Evolutionary conservation across 1,140 invertebrate species (phyloP).

Genomic region (Trinorchestia longiramus): DNA sequence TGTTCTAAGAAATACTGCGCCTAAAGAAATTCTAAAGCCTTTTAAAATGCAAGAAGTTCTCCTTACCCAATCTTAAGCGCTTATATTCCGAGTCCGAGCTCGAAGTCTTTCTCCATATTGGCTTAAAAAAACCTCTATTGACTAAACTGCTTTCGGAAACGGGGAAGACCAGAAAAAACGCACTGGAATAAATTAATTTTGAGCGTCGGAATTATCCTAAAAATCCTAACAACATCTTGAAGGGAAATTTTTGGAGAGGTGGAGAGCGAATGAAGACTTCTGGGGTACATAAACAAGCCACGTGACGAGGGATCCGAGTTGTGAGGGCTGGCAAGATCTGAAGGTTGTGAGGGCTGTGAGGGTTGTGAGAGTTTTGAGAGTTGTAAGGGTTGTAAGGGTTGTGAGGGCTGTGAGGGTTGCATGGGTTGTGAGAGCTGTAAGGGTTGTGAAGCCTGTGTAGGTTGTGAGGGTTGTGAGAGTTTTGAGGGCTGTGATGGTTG

Average conservation of each 20-base stretch:
- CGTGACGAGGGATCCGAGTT: not conserved
- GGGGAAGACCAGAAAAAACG: not conserved
- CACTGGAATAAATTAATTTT: conserved; percentile 32
- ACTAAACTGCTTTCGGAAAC: conserved; percentile 37
- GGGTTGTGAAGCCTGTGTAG: not conserved
- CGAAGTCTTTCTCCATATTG: conserved; percentile 16
- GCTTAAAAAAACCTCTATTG: conserved; percentile 39
- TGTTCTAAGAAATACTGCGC: not conserved
- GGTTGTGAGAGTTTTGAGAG: not conserved
- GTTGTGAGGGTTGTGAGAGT: not conserved
- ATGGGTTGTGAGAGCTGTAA: too few species aligned
- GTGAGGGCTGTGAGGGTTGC: not conserved
- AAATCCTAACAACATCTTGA: conserved; percentile 46
- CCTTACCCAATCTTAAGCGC: not conserved
- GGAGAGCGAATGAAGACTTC: not conserved
- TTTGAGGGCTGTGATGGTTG: not conserved
- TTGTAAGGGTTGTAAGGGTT: not conserved
- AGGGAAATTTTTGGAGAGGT: conserved; percentile 29
- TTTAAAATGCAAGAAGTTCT: not conserved
- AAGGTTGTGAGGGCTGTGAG: not conserved
- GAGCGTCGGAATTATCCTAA: conserved; percentile 44
- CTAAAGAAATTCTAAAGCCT: not conserved
- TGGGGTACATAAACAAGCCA: conserved; percentile 26
- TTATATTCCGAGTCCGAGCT: not conserved
- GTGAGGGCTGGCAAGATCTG: not conserved